A percentile compares a stretch with the other conserved stretches of the same genome.
Evolutionary conservation across 92 coral and sea anemone species (phyloP).

Genomic region (Palythoa grandis): DNA sequence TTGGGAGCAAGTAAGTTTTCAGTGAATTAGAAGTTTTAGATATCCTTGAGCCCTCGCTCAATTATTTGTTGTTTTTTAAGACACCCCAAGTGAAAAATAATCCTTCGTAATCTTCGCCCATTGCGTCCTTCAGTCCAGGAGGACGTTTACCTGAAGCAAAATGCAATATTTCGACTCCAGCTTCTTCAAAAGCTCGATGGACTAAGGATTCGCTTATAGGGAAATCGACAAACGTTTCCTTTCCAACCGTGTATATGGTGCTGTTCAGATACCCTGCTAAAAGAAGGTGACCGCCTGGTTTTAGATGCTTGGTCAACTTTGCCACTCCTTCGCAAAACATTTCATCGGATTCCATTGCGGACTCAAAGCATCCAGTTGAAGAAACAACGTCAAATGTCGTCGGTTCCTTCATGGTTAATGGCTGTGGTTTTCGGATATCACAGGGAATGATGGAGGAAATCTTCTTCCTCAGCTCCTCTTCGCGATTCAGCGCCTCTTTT

Average conservation of each 20-base stretch:
- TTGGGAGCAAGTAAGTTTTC: too few relatives aligned
- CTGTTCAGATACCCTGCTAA: neutral
- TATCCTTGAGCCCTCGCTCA: too few relatives aligned
- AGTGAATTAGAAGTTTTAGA: too few relatives aligned
- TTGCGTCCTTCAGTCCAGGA: neutral
- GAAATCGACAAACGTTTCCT: neutral
- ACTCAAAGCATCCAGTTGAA: neutral
- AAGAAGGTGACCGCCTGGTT: neutral
- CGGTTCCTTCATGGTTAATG: neutral
- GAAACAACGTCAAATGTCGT: neutral
- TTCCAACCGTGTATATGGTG: neutral
- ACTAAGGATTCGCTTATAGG: neutral
- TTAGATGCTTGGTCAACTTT: neutral
- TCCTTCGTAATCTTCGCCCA: neutral
- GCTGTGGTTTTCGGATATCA: slow-evolving; percentile 41
- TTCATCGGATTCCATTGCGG: neutral
- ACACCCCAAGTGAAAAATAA: slow-evolving; percentile 1
- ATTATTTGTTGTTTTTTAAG: neutral
- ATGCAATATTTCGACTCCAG: neutral
- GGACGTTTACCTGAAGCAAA: neutral
- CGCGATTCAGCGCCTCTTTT: slow-evolving; percentile 39
- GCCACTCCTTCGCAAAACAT: neutral
- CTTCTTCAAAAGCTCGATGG: slow-evolving; percentile 10
- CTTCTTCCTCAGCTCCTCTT: slow-evolving; percentile 53
- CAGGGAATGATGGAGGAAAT: slow-evolving; percentile 57